Conservation (phyloP, 1,140 invertebrate genomes). For the Brachionus sp. region DNA sequence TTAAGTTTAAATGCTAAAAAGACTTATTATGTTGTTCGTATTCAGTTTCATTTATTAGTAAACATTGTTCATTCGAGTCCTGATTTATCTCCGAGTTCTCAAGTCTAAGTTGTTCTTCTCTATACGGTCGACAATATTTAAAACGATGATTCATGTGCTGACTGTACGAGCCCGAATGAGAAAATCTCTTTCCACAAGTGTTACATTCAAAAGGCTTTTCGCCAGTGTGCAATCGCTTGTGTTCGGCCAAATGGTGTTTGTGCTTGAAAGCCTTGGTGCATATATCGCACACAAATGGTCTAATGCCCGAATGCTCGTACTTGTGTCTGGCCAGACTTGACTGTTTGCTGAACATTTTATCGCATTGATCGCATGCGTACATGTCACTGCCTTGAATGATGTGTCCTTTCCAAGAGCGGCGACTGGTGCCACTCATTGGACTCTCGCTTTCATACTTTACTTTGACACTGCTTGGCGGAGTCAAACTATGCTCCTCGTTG, state of each 20-base stretch:
- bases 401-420: constrained; percentile 40
- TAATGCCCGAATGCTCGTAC: constrained; percentile 98
- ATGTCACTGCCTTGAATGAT: constrained; percentile 42
- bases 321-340: constrained; percentile 96
- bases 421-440: neutral
- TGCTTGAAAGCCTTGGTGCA: constrained; percentile 99
- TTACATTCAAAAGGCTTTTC: constrained; percentile 98
- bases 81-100: neutral
- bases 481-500: neutral
- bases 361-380: constrained; percentile 85
- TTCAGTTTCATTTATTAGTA: neutral
- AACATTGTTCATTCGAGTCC: neutral
- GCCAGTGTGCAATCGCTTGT: constrained; percentile 93
- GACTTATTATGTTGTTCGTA: neutral
- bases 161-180: constrained; percentile 94
- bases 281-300: constrained; percentile 94
- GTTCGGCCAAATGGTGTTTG: constrained; percentile 98
- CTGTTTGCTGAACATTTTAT: constrained; percentile 97
- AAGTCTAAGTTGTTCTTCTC: constrained; percentile 30
- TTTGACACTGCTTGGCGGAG: constrained; percentile 2
- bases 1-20: neutral
- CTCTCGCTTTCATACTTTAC: neutral
- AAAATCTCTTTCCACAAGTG: constrained; percentile 98
- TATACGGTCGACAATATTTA: constrained; percentile 58
- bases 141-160: constrained; percentile 99